phyloP scores from a whole-genome alignment of 2,113 vertebrate species.

The Cariama cristata region DNA sequence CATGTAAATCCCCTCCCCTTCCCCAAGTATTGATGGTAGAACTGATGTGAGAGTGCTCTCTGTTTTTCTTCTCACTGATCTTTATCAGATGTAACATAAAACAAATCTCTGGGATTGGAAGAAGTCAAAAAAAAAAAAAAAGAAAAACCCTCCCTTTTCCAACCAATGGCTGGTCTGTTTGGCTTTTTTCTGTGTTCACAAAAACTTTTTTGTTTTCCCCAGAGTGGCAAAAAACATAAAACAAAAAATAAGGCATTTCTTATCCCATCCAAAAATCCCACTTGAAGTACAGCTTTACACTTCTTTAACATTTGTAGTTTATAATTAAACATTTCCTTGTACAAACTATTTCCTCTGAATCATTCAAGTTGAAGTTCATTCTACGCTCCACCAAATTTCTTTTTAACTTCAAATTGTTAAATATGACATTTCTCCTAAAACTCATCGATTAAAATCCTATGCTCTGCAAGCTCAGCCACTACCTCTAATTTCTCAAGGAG shows the following conservation, averaged over 20 bases:
- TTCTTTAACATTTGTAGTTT: neutral
- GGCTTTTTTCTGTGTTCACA: neutral
- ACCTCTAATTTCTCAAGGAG: neutral
- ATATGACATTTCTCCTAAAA: neutral
- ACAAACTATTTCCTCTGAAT: neutral
- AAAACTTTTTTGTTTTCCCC: neutral
- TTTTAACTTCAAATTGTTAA: neutral
- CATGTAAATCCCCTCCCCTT: neutral
- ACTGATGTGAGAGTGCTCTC: neutral
- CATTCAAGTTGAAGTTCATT: neutral
- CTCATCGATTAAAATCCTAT: neutral
- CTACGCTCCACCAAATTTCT: neutral
- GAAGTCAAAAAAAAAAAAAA: neutral
- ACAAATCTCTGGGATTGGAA: neutral
- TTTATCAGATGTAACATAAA: constrained; percentile 9
- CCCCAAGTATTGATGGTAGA: neutral
- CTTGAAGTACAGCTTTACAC: neutral
- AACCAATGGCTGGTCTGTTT: neutral
- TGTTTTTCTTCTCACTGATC: neutral
- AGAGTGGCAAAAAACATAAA: neutral
- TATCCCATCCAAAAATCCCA: neutral
- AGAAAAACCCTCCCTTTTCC: neutral
- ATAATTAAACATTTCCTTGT: neutral
- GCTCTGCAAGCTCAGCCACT: neutral
- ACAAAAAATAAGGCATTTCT: neutral